A percentile compares a stretch with the other conserved stretches of the same genome.
These are phyloP conservation scores for Graptemys geographica DNA, from an alignment of 2,797 vertebrate genomes.

Conservation along the genomic window DNA sequence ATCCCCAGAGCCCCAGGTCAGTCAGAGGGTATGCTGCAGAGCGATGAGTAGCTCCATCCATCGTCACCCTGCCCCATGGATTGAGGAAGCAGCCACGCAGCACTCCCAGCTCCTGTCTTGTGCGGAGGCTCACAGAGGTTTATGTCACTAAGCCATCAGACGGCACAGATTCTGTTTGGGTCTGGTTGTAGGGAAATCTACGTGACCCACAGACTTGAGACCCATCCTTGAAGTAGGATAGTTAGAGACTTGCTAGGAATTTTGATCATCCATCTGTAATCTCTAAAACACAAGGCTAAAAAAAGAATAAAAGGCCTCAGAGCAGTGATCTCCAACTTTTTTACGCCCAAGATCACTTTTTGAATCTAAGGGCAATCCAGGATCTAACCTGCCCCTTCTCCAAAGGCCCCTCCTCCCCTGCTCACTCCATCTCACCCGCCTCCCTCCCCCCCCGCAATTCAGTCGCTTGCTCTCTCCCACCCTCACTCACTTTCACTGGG, in stretches of 20 bases:
- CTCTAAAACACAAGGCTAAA: not conserved
- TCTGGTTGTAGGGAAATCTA: not conserved
- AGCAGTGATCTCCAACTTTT: too few relatives aligned
- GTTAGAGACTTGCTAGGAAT: not conserved
- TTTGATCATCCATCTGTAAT: not conserved
- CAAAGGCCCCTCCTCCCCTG: too few relatives aligned
- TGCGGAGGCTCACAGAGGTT: fast-evolving
- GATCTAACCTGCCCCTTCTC: too few relatives aligned
- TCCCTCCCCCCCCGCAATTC: too few relatives aligned
- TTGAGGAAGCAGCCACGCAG: not conserved
- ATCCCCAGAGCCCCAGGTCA: not conserved
- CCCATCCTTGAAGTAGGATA: not conserved
- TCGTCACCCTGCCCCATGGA: too few relatives aligned
- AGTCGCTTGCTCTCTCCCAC: too few relatives aligned
- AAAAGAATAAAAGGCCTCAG: not conserved
- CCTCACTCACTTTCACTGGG: too few relatives aligned
- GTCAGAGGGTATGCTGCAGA: not conserved
- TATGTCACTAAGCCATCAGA: not conserved
- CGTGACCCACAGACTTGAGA: not conserved
- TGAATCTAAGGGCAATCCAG: too few relatives aligned
- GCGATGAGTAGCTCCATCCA: not conserved
- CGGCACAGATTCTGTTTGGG: not conserved
- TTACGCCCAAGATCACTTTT: too few relatives aligned
- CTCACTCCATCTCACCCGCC: too few relatives aligned
- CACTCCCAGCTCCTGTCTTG: not conserved